Base-by-base conservation (phyloP, 2,797 vertebrate genomes). In the Sus cebifrons region DNA sequence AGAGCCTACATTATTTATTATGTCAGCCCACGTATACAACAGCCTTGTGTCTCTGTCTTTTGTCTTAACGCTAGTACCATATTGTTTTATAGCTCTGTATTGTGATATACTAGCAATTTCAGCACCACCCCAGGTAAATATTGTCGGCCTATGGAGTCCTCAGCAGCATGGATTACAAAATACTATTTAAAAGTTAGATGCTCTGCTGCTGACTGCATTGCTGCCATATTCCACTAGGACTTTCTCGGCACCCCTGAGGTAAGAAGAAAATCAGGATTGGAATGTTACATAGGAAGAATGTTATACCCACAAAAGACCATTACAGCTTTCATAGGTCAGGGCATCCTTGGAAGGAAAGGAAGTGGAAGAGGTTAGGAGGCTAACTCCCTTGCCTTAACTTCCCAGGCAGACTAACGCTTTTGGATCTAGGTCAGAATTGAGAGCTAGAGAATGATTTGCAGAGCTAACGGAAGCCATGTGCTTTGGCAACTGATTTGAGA, bases 301-400 rank as follows among this genome's bases (percentile, higher is more conserved):
- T 27, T 70, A 92, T 73, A 18, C 21, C 49, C 83, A 56, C 3
- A 23, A 18, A 64, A 79, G 60, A 52, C 44, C 20, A 49, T 70
- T 44, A 3, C 4, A n/a, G 67, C 52, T 89, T 94, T 82, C 25
- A 6, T 2, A 79, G 93, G 60, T 65, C 8, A 44, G 16, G 32
- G 18, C 27, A 49, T 67, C 71, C 56, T 85, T 18, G 16, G 29
- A 79, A 85, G 78, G 40, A 67, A 49, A 23, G 58, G 21, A 75
- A 73, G 73, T 23, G 17, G 15, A 6, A 74, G 40, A 36, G 49
- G 5, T 75, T 14, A 71, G 81, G 11, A 71, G 81, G 11, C 74
- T 89, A 70, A 64, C 58, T 89, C 29, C 83, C 86, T 32, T 54
- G 56, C 68, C 29, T 73, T 18, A 82, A 60, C 70, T 95, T 74